Base-by-base conservation (phyloP, 2,888 invertebrate species). In the Heliothis peltigera region DNA sequence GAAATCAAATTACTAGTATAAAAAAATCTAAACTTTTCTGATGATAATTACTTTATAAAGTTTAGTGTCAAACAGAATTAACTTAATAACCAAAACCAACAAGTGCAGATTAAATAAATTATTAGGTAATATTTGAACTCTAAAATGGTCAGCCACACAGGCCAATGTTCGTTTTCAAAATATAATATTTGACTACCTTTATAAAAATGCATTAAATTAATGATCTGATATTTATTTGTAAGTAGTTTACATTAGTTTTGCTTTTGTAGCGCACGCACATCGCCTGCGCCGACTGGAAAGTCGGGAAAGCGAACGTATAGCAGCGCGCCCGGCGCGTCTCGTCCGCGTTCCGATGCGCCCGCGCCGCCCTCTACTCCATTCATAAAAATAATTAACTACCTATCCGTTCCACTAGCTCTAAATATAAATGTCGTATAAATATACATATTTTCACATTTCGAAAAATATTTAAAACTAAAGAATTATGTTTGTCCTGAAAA, bases 291-390 rank as follows among this genome's bases (percentile, higher is more conserved):
- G 76, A 80, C 85, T 87, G 91, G 91, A 92, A 93, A 92, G 91
- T 91, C 90, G 92, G 92, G 91, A 93, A 92, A 92, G 92, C 87
- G 87, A 89, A 87, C 85, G 85, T 76, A 70, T 60, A 59, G 68
- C 85, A 81, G 64, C 51, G 71, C 85, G 83, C 86, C 84, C 88
- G 86, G 75, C 80, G 74, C 75, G 77, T 77, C 82, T 85, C 86
- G 88, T 90, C 89, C 91, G 91, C 92, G 91, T 91, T 92, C 91
- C 91, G 83, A 84, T 84, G 86, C 84, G 76, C 70, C 60, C 62
- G 72, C 73, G 84, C 86, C 81, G 80, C 83, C 84, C 84, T 85
- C 86, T 82, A 63, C 84, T 82, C 83, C 87, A 88, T 89, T 89
- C 86, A 89, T 86, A 87, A 89, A 86, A 85, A 84, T 84, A 83